Evolutionary conservation across 2,888 invertebrate species (phyloP).

Genomic region (Parasteatoda lunata): DNA sequence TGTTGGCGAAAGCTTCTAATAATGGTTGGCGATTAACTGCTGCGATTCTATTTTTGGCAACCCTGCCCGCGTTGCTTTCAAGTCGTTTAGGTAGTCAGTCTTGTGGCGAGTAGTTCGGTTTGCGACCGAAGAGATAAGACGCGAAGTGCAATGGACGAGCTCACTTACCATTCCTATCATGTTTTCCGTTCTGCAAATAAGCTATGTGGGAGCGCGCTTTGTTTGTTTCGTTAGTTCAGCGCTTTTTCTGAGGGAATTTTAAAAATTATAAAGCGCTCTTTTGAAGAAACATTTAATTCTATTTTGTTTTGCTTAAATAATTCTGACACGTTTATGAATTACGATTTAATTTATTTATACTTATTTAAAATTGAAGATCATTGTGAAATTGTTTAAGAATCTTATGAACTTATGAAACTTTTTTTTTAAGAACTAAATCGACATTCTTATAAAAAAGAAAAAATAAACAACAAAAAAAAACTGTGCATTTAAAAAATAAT

Average conservation of each 20-base stretch:
- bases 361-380: too few relatives aligned
- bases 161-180: slow-evolving; percentile 36
- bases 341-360: too few relatives aligned
- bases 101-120: slow-evolving; percentile 62
- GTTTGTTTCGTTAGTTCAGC: slow-evolving; percentile 7
- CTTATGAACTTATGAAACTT: too few relatives aligned
- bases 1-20: slow-evolving; percentile 41
- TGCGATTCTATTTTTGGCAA: slow-evolving; percentile 47
- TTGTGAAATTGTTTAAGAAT: too few relatives aligned
- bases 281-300: background rate
- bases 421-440: too few relatives aligned
- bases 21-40: slow-evolving; percentile 58
- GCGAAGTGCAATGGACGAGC: slow-evolving; percentile 15
- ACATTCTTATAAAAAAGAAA: too few relatives aligned
- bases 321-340: background rate
- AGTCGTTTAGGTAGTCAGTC: slow-evolving; percentile 62
- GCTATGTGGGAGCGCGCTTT: slow-evolving; percentile 13
- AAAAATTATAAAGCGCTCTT: background rate
- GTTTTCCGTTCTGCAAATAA: slow-evolving; percentile 40
- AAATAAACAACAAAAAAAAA: too few relatives aligned
- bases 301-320: background rate
- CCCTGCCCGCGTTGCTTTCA: slow-evolving; percentile 32
- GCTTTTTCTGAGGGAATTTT: background rate
- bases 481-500: too few relatives aligned
- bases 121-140: slow-evolving; percentile 62